Percentiles rank a stretch among this genome's conserved stretches.
Evolutionary conservation across 1,140 invertebrate genomes (phyloP).

Genomic region (Papilio dardanus): DNA sequence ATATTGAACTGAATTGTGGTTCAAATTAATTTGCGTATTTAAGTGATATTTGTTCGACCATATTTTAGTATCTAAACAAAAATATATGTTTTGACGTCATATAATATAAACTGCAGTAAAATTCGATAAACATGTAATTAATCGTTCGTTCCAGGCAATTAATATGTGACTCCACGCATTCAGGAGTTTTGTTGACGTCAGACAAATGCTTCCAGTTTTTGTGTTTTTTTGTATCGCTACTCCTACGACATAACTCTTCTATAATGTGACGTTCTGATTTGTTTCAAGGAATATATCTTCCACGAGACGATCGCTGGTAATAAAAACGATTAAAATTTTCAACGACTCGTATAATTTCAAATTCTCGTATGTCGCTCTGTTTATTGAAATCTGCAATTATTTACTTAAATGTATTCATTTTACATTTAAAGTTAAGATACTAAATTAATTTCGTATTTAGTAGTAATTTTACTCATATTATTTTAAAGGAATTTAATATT

Average conservation of each 20-base stretch:
- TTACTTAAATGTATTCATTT: not conserved
- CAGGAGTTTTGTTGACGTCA: conserved; percentile 62
- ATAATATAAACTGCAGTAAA: conserved; percentile 51
- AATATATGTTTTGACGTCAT: conserved; percentile 47
- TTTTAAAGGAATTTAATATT: not conserved
- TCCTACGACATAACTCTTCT: conserved; percentile 58
- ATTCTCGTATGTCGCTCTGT: not conserved
- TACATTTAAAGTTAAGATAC: not conserved
- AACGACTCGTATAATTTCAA: conserved; percentile 10
- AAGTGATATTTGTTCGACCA: conserved; percentile 13
- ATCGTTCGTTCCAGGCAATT: conserved; percentile 59
- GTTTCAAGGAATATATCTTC: conserved; percentile 43
- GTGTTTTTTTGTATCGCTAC: conserved; percentile 49
- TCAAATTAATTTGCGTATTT: conserved; percentile 19
- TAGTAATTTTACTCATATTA: not conserved
- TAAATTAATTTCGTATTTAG: not conserved
- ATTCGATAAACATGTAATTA: conserved; percentile 61
- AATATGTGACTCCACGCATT: conserved; percentile 54
- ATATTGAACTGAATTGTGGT: not conserved
- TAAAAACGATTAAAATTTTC: conserved; percentile 32
- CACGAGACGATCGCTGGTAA: conserved; percentile 13
- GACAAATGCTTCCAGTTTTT: conserved; percentile 53
- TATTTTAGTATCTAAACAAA: conserved; percentile 38
- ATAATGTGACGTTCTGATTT: conserved; percentile 65
- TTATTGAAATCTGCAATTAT: conserved; percentile 5